A percentile compares a stretch with the other conserved stretches of the same genome.
Conservation (phyloP, 23 tunicate species). For the Oikopleura dioica region DNA sequence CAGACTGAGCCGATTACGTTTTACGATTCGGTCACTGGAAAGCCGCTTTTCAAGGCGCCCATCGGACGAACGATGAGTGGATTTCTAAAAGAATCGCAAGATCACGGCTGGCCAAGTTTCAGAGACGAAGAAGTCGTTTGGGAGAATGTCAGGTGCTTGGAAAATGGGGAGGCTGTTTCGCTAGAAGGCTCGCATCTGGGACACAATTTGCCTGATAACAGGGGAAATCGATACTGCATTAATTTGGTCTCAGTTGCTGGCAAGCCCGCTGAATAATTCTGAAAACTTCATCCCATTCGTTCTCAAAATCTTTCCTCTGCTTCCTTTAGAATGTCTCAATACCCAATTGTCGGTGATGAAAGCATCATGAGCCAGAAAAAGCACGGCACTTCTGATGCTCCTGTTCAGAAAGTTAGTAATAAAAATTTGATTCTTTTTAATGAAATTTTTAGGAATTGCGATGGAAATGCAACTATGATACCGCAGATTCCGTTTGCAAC, state of each 20-base stretch:
- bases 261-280: neutral
- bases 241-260: conserved; percentile 1
- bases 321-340: neutral
- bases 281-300: neutral
- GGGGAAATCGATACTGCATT: conserved; percentile 10
- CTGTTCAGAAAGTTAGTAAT: neutral
- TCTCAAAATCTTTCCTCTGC: neutral
- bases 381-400: neutral
- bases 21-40: conserved; percentile 7
- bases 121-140: conserved; percentile 1
- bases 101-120: neutral
- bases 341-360: conserved; percentile 11
- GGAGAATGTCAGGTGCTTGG: conserved; percentile 4
- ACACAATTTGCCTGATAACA: neutral
- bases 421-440: neutral
- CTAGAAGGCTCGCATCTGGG: conserved; percentile 1
- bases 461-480: neutral
- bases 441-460: neutral
- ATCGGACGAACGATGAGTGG: neutral
- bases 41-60: neutral
- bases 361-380: neutral
- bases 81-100: neutral
- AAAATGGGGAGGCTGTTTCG: conserved; percentile 4
- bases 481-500: neutral
- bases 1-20: neutral